Evolutionary conservation across 2,888 invertebrate genomes (phyloP).

Genomic region (Xiphydria camelus): DNA sequence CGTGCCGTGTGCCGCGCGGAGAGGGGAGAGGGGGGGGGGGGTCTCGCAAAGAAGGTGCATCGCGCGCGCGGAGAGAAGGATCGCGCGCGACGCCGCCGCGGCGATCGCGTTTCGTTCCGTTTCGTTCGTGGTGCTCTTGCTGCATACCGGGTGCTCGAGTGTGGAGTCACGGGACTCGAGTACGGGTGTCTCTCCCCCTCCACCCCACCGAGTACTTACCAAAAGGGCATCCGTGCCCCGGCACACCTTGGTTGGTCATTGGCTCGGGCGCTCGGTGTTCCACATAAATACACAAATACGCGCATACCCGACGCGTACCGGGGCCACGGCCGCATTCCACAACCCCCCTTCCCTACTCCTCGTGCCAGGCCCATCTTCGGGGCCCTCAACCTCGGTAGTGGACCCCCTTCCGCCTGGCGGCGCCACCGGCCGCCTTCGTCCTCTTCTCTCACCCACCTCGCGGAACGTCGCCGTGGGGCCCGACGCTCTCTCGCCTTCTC

Average conservation of each 20-base stretch:
- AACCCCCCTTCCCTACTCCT: constrained; percentile 31
- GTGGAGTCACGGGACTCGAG: constrained; percentile 16
- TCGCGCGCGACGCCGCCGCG: constrained; percentile 9
- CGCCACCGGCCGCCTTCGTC: constrained; percentile 36
- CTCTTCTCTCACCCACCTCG: constrained; percentile 16
- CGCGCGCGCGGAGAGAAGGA: constrained; percentile 6
- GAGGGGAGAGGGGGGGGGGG: background rate
- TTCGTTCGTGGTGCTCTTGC: constrained; percentile 35
- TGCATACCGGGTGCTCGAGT: constrained; percentile 45
- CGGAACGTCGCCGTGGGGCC: too few relatives aligned
- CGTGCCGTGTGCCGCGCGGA: too few relatives aligned
- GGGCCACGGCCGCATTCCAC: constrained; percentile 55
- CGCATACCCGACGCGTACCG: constrained; percentile 44
- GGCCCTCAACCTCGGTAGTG: constrained; percentile 32
- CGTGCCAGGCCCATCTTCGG: constrained; percentile 30
- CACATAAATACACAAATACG: constrained; percentile 56
- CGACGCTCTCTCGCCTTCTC: constrained; percentile 15
- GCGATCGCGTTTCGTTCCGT: constrained; percentile 11
- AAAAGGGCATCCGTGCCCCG: constrained; percentile 45
- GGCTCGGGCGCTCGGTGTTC: constrained; percentile 50
- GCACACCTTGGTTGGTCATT: constrained; percentile 56
- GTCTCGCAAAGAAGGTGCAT: background rate
- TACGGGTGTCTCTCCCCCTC: constrained; percentile 20
- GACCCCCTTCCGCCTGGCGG: constrained; percentile 25
- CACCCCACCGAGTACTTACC: constrained; percentile 28